These are phyloP conservation scores for Xenopus laevis DNA, from an alignment of 2,113 vertebrate genomes.

Conservation along the genomic window DNA sequence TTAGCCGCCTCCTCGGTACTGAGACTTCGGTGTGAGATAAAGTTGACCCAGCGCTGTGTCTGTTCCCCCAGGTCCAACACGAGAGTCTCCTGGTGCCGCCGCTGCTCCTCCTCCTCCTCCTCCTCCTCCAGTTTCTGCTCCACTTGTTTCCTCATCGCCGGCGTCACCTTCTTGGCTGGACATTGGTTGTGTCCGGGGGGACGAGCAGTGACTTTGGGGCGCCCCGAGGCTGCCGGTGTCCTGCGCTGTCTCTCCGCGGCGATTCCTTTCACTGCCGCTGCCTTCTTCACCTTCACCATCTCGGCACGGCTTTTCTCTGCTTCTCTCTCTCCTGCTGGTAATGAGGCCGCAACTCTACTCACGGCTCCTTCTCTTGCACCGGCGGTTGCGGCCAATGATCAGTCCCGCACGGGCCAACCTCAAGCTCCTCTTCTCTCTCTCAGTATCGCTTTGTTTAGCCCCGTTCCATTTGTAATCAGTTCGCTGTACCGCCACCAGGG, in stretches of 20 bases:
- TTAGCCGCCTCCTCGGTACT: slow-evolving; percentile 67
- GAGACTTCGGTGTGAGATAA: slow-evolving; percentile 61
- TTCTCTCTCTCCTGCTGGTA: too few species aligned
- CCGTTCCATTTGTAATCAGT: neutral
- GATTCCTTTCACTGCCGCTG: neutral
- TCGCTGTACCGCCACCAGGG: slow-evolving; percentile 30
- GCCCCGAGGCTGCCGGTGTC: slow-evolving; percentile 5
- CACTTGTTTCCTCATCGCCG: slow-evolving; percentile 19
- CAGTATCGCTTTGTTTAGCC: slow-evolving; percentile 42
- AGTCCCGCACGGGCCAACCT: neutral
- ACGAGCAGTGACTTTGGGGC: neutral
- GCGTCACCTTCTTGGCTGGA: slow-evolving; percentile 18
- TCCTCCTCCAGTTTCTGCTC: neutral
- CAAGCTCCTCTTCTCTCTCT: slow-evolving; percentile 2
- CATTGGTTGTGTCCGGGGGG: slow-evolving; percentile 6
- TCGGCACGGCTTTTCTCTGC: too few species aligned
- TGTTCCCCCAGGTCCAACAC: slow-evolving; percentile 62
- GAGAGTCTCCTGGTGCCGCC: slow-evolving; percentile 1
- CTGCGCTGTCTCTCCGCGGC: neutral
- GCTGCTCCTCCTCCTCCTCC: slow-evolving; percentile 8
- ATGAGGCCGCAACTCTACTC: neutral
- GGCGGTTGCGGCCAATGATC: neutral
- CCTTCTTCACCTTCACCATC: slow-evolving; percentile 30
- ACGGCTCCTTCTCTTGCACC: neutral
- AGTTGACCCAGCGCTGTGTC: slow-evolving; percentile 64